Conservation (phyloP, 2,888 invertebrate species). For the Cryptophagus acutangulus region DNA sequence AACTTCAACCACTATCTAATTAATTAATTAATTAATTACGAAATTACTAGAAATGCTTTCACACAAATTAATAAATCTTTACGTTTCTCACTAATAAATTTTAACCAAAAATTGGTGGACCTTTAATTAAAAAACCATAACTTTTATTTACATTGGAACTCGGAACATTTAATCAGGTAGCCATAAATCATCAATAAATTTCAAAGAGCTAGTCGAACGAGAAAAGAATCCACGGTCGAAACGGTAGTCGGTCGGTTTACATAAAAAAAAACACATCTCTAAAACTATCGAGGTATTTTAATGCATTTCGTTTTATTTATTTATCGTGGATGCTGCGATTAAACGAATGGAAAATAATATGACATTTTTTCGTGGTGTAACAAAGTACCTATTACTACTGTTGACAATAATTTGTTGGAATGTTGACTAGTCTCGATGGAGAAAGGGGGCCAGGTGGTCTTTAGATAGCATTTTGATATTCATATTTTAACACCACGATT, state of each 20-base stretch:
- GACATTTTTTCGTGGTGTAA: slow-evolving; percentile 3
- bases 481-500: slow-evolving; percentile 26
- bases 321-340: slow-evolving; percentile 8
- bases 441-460: slow-evolving; percentile 18
- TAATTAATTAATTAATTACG: too few relatives aligned
- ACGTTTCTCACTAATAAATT: too few relatives aligned
- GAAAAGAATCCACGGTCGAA: slow-evolving; percentile 16
- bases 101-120: too few relatives aligned
- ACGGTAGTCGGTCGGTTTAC: slow-evolving; percentile 16
- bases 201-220: slow-evolving; percentile 1
- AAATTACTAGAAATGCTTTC: too few relatives aligned
- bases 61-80: too few relatives aligned
- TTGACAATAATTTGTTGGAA: slow-evolving; percentile 14
- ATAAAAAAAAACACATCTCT: slow-evolving; percentile 5
- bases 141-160: too few relatives aligned
- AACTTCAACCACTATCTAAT: too few relatives aligned
- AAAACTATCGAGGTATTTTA: slow-evolving; percentile 17
- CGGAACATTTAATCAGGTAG: slow-evolving; percentile 9
- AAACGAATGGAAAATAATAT: neutral
- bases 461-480: slow-evolving; percentile 17
- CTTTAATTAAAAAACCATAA: too few relatives aligned
- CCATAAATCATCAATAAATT: slow-evolving; percentile 20
- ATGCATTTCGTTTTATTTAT: slow-evolving; percentile 13
- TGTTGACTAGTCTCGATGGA: slow-evolving; percentile 3
- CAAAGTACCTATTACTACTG: slow-evolving; percentile 2